These are phyloP conservation scores for Thryonomys swinderianus DNA, from an alignment of 2,113 vertebrate genomes.

Conservation along the genomic window DNA sequence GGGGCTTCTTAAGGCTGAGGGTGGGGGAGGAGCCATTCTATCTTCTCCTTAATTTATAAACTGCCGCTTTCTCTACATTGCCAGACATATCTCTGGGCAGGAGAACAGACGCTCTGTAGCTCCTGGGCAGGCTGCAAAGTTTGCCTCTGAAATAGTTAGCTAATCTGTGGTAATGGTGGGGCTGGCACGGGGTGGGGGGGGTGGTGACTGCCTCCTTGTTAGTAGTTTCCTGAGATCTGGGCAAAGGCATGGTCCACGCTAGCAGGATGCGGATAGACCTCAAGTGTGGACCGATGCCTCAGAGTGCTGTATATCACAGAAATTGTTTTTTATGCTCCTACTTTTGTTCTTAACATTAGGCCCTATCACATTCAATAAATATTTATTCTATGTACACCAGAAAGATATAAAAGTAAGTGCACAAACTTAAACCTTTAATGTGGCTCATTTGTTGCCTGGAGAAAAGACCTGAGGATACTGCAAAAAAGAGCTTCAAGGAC, in stretches of 20 bases:
- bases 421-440: not conserved
- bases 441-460: not conserved
- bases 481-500: constrained; percentile 51
- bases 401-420: not conserved
- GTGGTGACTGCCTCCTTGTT: not conserved
- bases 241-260: not conserved
- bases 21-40: not conserved
- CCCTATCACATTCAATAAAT: not conserved
- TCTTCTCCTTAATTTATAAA: not conserved
- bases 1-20: not conserved
- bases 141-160: not conserved
- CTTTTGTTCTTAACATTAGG: constrained; percentile 36
- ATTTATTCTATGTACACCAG: constrained; percentile 1
- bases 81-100: not conserved
- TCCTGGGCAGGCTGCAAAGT: not conserved
- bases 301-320: not conserved
- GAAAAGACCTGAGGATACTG: not conserved
- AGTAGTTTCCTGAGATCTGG: not conserved
- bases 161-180: not conserved
- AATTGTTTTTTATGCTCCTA: not conserved
- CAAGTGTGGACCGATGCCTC: not conserved
- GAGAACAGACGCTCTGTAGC: not conserved
- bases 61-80: not conserved
- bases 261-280: not conserved
- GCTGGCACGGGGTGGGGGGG: not conserved